Evolutionary conservation across 2,888 invertebrate genomes (phyloP).

Genomic region (Drosophila birchii): DNA sequence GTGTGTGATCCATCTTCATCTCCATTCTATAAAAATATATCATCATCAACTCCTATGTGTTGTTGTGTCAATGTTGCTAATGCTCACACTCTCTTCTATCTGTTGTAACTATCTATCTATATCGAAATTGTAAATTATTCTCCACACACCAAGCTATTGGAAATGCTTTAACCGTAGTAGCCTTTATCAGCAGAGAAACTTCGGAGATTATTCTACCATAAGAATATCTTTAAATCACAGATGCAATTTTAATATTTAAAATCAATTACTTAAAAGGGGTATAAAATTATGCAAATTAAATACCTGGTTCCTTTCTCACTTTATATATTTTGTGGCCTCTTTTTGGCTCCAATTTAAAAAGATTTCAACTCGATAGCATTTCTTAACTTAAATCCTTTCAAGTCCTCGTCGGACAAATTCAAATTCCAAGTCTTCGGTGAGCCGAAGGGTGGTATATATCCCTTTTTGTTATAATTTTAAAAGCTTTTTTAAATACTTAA

Average conservation of each 20-base stretch:
- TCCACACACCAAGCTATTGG: conserved; percentile 5
- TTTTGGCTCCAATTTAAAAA: too few relatives aligned
- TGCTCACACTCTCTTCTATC: conserved; percentile 29
- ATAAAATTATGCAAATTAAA: not conserved
- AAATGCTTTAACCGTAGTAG: conserved; percentile 25
- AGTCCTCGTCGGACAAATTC: not conserved
- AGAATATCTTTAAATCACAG: too few relatives aligned
- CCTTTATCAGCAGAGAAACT: conserved; percentile 23
- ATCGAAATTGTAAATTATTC: conserved; percentile 23
- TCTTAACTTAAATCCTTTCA: not conserved
- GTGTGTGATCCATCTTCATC: conserved; percentile 31
- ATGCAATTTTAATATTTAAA: not conserved
- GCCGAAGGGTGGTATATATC: not conserved
- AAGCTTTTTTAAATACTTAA: conserved; percentile 14
- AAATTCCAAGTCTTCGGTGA: not conserved
- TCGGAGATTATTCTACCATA: not conserved
- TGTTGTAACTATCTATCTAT: conserved; percentile 26
- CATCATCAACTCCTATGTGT: conserved; percentile 27
- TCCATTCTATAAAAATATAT: conserved; percentile 11
- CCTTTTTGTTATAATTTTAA: not conserved
- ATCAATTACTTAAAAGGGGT: not conserved
- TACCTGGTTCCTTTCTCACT: not conserved
- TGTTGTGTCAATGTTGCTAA: conserved; percentile 42
- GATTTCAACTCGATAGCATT: not conserved
- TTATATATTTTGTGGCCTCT: not conserved